Conservation (phyloP, 2,113 vertebrate genomes). For the Oreochromis aureus region DNA sequence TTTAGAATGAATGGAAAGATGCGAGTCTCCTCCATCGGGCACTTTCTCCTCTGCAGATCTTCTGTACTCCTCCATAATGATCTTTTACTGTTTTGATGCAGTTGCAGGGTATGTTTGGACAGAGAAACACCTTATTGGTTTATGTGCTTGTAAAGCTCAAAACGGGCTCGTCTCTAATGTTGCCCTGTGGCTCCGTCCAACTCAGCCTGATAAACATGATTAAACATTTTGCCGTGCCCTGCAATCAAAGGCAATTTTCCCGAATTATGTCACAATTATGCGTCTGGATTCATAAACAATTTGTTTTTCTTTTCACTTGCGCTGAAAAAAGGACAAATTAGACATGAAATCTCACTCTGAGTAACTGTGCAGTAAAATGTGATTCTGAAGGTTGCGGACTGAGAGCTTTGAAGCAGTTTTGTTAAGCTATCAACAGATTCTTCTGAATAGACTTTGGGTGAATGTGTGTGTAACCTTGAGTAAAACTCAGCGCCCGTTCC, state of each 20-base stretch:
- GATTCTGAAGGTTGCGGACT: not conserved
- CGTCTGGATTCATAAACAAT: not conserved
- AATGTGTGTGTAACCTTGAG: conserved; percentile 24
- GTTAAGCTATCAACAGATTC: not conserved
- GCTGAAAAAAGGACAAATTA: conserved; percentile 19
- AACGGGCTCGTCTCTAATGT: not conserved
- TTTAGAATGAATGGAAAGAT: not conserved
- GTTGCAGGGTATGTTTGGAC: not conserved
- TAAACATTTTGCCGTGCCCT: not conserved
- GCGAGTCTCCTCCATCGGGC: not conserved
- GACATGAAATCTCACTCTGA: not conserved
- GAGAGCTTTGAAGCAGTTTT: conserved; percentile 4
- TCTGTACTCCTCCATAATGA: not conserved
- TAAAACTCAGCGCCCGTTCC: not conserved
- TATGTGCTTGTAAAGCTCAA: not conserved
- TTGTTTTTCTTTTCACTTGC: conserved; percentile 31
- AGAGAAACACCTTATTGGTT: not conserved
- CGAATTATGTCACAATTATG: conserved; percentile 20
- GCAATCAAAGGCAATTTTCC: conserved; percentile 30
- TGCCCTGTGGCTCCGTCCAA: not conserved
- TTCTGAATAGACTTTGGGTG: conserved; percentile 10
- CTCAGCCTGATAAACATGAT: not conserved
- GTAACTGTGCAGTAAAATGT: not conserved
- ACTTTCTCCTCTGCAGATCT: not conserved
- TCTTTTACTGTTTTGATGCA: not conserved